Base-by-base conservation (phyloP, 2,888 invertebrate species). In the Pogonocherus hispidulus region DNA sequence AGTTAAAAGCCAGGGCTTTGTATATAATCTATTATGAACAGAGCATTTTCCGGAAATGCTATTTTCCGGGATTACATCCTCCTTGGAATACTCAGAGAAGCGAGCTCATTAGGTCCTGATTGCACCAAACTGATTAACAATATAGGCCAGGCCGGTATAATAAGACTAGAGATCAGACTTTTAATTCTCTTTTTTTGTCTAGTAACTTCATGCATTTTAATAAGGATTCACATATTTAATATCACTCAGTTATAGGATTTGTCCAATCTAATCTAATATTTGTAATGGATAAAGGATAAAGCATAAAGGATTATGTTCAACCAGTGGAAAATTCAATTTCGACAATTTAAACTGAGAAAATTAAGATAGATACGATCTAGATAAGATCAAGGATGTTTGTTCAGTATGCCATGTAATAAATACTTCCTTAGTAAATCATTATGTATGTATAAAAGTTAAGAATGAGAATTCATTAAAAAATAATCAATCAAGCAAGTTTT, bases 291-390 rank as follows among this genome's bases (percentile, higher is more conserved):
- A 22, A 49, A 19, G 46, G n/a, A n/a, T n/a, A n/a, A n/a, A n/a
- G n/a, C n/a, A 23, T 22, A 52, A 54, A 18, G 35, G 47, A 59
- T 59, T 44, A 47, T 47, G 14, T 14, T 18, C 27, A 59, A n/a
- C 47, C 18, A 14, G 47, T 23, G 59, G 47, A 59, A 59, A 59
- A 47, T 59, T 59, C 18, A 32, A 57, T 44, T 57, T 23, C 20
- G 19, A 55, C 18, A 41, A 37, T 14, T 9, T 19, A 9, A 46
- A 18, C 14, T 14, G 41, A n/a, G 2, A 16, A 41, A 41, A n/a
- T 41, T n/a, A 14, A n/a, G 41, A 41, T 41, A n/a, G 16, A 41
- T 41, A n/a, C 41, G 11, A 16, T 41, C 41, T 16, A 41, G 27
- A 27, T 14, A 16, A 41, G 41, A 14, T 41, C 14, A 9, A 41